phyloP scores from a whole-genome alignment of 1,140 invertebrate species.

The Halyomorpha halys region DNA sequence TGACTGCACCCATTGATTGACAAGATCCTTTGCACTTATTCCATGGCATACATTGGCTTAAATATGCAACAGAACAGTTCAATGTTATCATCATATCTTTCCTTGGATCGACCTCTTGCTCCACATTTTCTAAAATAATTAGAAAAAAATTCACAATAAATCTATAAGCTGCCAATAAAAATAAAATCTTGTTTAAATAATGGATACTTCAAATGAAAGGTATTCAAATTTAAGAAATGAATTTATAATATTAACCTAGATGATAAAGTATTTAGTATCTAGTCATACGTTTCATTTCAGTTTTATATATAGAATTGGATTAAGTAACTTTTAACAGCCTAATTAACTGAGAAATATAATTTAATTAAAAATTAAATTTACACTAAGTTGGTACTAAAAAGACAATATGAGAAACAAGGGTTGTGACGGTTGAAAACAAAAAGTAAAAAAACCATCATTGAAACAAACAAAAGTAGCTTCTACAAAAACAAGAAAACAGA shows the following conservation, averaged over 20 bases:
- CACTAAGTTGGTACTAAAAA: too few species aligned
- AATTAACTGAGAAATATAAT: too few species aligned
- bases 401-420: too few species aligned
- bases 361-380: too few species aligned
- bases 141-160: neutral
- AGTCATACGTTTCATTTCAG: neutral
- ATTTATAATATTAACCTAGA: neutral
- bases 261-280: neutral
- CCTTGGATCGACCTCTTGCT: slow-evolving; percentile 47
- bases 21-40: slow-evolving; percentile 75
- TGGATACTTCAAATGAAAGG: neutral
- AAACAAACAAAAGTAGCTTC: too few species aligned
- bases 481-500: too few species aligned
- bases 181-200: neutral
- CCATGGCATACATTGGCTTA: slow-evolving; percentile 80
- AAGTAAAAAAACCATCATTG: too few species aligned
- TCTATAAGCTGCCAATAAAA: neutral
- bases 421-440: too few species aligned
- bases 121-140: slow-evolving; percentile 46
- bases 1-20: slow-evolving; percentile 60
- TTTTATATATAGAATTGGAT: too few species aligned
- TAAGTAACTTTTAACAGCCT: too few species aligned
- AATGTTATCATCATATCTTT: slow-evolving; percentile 56
- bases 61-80: slow-evolving; percentile 88
- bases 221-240: neutral